Conservation (phyloP, 2,888 invertebrate genomes). For the Athetis lepigone region DNA sequence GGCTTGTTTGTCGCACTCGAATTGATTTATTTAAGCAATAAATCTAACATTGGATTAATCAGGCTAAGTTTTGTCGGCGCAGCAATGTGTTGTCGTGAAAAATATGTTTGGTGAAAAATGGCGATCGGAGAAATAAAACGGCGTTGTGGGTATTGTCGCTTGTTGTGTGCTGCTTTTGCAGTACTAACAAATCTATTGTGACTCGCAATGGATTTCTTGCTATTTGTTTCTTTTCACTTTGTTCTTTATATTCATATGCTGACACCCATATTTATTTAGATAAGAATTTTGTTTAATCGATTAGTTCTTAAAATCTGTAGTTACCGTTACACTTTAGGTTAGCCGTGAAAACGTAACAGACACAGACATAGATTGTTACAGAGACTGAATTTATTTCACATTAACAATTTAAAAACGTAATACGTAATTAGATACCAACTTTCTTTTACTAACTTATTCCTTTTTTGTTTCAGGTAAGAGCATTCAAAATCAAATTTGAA, state of each 20-base stretch:
- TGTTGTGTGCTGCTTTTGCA: conserved; percentile 34
- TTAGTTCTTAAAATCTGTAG: too few species aligned
- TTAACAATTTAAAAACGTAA: too few species aligned
- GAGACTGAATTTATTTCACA: too few species aligned
- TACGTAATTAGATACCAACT: neutral
- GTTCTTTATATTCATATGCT: neutral
- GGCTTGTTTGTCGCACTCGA: conserved; percentile 79
- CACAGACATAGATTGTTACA: too few species aligned
- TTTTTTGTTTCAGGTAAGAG: conserved; percentile 49
- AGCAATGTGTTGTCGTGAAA: conserved; percentile 78
- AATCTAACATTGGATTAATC: conserved; percentile 87
- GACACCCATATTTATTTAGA: neutral
- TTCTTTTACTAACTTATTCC: too few species aligned
- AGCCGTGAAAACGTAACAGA: too few species aligned
- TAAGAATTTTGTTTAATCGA: too few species aligned
- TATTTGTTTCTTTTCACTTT: conserved; percentile 25
- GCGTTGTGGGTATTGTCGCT: conserved; percentile 41
- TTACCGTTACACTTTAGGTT: too few species aligned
- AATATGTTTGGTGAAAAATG: conserved; percentile 66
- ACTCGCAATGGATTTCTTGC: conserved; percentile 23
- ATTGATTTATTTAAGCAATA: conserved; percentile 87
- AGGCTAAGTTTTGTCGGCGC: conserved; percentile 81
- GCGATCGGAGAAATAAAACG: conserved; percentile 49
- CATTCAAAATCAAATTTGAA: neutral
- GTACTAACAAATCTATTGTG: conserved; percentile 26